phyloP scores from a whole-genome alignment of 2,888 invertebrate species.

The Neoaliturus tenellus region DNA sequence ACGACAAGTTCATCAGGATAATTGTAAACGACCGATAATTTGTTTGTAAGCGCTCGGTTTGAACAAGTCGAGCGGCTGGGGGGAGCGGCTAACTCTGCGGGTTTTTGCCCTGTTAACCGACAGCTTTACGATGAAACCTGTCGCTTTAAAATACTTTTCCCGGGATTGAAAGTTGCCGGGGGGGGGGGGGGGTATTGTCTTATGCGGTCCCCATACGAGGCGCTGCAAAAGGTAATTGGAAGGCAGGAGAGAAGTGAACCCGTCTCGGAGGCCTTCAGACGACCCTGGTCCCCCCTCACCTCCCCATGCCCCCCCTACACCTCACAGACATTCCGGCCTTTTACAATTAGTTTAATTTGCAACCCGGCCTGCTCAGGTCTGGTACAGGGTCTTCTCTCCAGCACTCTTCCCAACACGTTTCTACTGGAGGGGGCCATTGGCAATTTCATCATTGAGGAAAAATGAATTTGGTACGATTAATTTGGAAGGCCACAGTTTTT shows the following conservation, averaged over 20 bases:
- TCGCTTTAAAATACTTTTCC: slow-evolving; percentile 17
- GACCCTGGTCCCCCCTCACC: neutral
- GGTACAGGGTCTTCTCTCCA: no score
- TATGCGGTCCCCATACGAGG: slow-evolving; percentile 4
- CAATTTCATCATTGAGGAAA: no score
- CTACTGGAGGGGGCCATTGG: no score
- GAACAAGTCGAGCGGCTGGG: neutral
- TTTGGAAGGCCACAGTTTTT: no score
- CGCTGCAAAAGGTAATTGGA: slow-evolving; percentile 9
- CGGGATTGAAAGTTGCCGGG: neutral
- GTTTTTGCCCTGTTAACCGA: neutral
- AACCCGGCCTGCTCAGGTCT: neutral
- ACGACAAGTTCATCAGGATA: neutral
- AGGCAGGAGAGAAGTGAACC: slow-evolving; percentile 11
- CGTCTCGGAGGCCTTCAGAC: slow-evolving; percentile 11
- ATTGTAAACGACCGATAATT: neutral
- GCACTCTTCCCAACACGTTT: no score
- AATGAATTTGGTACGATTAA: no score
- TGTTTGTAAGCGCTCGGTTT: neutral
- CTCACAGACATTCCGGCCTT: neutral
- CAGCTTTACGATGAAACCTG: slow-evolving; percentile 7
- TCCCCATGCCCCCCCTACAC: neutral
- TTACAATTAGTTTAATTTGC: slow-evolving; percentile 26
- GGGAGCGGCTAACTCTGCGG: no score
- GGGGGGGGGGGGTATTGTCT: slow-evolving; percentile 17